Evolutionary conservation across 2,113 vertebrate genomes (phyloP).

Genomic region (Meleagris gallopavo): DNA sequence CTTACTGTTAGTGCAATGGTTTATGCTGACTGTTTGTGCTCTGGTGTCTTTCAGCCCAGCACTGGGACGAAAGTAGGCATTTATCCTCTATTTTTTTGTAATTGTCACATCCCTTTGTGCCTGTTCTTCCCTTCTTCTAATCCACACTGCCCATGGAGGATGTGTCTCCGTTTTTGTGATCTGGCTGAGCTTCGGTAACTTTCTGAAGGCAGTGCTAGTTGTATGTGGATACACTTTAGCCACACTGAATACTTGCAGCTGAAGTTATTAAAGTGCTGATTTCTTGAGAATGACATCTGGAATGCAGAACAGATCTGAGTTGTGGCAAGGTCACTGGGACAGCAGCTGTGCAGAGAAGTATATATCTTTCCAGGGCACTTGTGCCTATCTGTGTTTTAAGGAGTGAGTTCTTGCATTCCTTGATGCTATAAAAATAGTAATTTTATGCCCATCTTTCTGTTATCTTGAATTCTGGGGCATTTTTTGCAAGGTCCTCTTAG

Average conservation of each 20-base stretch:
- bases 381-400: not conserved
- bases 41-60: not conserved
- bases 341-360: not conserved
- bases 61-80: not conserved
- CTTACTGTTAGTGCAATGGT: not conserved
- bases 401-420: not conserved
- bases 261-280: constrained; percentile 47
- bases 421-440: not conserved
- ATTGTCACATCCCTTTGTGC: not conserved
- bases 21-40: not conserved
- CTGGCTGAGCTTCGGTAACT: not conserved
- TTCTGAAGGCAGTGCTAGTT: constrained; percentile 15
- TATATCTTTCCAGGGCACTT: not conserved
- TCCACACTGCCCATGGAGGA: not conserved
- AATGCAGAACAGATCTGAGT: not conserved
- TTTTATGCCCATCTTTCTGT: not conserved
- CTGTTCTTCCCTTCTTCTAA: not conserved
- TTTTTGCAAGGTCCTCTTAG: not conserved
- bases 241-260: not conserved
- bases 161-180: not conserved
- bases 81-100: not conserved
- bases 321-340: constrained; percentile 43
- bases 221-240: not conserved
- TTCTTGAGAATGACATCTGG: not conserved
- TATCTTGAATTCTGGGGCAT: not conserved